Base-by-base conservation (phyloP, 2,797 vertebrate genomes). In the Fistularia tabacaria region DNA sequence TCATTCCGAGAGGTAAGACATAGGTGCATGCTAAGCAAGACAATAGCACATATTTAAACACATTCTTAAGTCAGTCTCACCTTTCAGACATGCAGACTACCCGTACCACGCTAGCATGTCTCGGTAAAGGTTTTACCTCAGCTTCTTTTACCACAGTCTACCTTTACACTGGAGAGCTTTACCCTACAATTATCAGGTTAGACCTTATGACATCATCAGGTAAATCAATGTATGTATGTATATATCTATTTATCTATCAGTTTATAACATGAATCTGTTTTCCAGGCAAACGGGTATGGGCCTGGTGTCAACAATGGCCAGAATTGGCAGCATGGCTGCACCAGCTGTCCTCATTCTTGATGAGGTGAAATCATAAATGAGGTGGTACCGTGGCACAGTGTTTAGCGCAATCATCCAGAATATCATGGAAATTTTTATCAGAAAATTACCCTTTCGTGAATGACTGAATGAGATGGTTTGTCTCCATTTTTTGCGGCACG, bases 201-300 rank as follows among this genome's bases (percentile, higher is more conserved):
- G 54, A 11, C 15, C 7, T 14, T 9, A 36, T 38, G 6, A 42
- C 52, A 48, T 7, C 15, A 7, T 10, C 46, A 36, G 6, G 9
- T 36, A 4, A 47, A 42, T 42, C 3, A 11, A 8, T 40, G 2
- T 3, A 25, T 25, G 25, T 13, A 6, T 9, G 8, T 1, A 6
- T 9, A 5, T 14, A 10, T 3, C 7, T 9, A 9, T 25, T n/a
- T 47, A 7, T 41, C 7, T 48, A 9, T 40, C 2, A n/a, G 3
- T 38, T 0, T 55, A 14, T 14, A 13, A 8, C n/a, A 9, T 5
- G 12, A 9, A 3, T 2, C 14, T 41, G 50, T 40, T 54, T 45
- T 43, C 36, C 83, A 98, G 94, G 82, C 94, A 97, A 86, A 98
- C 93, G 0, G 95, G 95, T 10, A 76, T 97, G 83, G 95, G 95